Evolutionary conservation across 2,113 vertebrate genomes (phyloP), one percentile per base, ranked within the genome.

Genomic region (Clinocottus analis): DNA sequence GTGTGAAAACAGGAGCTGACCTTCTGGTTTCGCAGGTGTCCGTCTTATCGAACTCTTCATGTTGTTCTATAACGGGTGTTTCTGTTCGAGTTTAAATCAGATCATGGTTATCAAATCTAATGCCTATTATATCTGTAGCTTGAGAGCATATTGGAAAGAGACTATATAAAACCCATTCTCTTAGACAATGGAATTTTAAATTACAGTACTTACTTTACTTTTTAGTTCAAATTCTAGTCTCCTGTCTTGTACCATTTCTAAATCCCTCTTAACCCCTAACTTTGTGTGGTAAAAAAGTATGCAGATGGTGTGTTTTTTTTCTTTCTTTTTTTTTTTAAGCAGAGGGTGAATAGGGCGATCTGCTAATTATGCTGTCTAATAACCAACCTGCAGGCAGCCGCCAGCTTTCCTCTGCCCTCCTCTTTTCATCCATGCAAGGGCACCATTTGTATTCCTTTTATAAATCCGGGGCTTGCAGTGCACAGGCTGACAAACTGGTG

Each of bases 381-480:
- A 77, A 73, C 62, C 59, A 82, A 83, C 85, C 91, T 85, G 77
- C 87, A 84, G 90, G 82, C 90, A 76, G 77, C 79, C 77, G 61
- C 63, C 77, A 75, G 83, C 90, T 80, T 80, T 77, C 64, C 84
- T 66, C 84, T 89, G 86, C 90, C 91, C 88, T 87, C 75, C 79
- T 80, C 72, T 71, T 80, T 91, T 86, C 69, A 73, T 90, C 70
- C 33, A 35, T 69, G 71, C 89, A 92, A 93, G 91, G 91, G 81
- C 91, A 76, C 69, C 83, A 89, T 92, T 92, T 91, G 90, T 90
- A 92, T 93, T 93, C 91, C 83, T 84, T 70, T 70, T 77, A 62
- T 81, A 82, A 90, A 87, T 56, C 75, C 73, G 84, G 51, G 45
- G 21, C 77, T 84, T 13, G 51, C 80, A 73, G 71, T 75, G 79